Evolutionary conservation across 2,113 vertebrate species (phyloP).

Genomic region (Spilogale gracilis): DNA sequence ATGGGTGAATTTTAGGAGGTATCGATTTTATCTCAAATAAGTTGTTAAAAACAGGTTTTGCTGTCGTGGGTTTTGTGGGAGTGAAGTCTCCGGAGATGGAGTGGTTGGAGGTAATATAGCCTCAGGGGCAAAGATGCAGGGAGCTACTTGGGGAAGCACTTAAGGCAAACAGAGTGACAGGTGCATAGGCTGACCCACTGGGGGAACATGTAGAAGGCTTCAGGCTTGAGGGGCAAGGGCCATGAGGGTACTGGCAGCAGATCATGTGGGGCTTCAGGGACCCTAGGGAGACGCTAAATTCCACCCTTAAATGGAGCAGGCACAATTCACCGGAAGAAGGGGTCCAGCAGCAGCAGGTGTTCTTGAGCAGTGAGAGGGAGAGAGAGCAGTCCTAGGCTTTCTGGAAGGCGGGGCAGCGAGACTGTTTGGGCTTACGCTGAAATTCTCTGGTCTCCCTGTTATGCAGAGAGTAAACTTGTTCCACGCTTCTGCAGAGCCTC

Average conservation of each 20-base stretch:
- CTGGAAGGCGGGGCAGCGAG: neutral
- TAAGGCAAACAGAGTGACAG: accelerated
- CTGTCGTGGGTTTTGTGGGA: neutral
- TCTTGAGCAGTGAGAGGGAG: no score
- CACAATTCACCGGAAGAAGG: neutral
- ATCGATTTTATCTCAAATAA: neutral
- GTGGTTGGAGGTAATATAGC: neutral
- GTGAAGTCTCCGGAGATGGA: neutral
- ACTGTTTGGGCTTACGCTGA: neutral
- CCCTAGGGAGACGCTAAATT: neutral
- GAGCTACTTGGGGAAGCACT: neutral
- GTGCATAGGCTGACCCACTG: no score
- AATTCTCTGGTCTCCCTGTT: neutral
- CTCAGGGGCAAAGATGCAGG: neutral
- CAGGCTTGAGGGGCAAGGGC: neutral
- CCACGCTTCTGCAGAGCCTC: neutral
- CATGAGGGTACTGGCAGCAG: neutral
- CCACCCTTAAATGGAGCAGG: neutral
- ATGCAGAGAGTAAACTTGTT: neutral
- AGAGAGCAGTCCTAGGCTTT: accelerated
- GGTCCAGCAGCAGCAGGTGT: neutral
- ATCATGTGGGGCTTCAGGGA: accelerated
- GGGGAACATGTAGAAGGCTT: neutral
- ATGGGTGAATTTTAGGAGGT: neutral
- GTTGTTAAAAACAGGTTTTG: neutral